phyloP scores from a whole-genome alignment of 2,797 vertebrate genomes.

The Mormyrus proboscirostris region DNA sequence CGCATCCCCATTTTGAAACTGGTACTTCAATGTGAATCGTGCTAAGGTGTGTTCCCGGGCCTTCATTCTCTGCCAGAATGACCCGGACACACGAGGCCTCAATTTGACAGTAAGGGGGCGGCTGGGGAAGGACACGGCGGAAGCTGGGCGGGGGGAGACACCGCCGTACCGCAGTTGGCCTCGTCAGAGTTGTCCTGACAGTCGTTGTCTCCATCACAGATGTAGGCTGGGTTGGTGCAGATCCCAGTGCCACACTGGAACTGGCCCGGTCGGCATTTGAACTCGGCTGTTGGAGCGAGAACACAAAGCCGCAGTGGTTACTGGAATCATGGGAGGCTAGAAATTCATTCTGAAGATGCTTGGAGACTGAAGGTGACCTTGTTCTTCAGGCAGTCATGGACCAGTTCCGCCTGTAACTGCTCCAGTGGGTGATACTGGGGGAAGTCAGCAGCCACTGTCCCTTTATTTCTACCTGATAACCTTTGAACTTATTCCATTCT shows the following conservation, averaged over 20 bases:
- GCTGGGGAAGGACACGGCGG: neutral
- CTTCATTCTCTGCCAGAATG: neutral
- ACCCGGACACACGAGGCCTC: neutral
- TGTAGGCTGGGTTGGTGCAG: slow-evolving; percentile 84
- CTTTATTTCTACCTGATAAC: neutral
- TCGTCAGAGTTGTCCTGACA: slow-evolving; percentile 81
- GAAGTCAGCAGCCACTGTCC: neutral
- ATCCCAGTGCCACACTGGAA: slow-evolving; percentile 71
- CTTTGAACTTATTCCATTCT: neutral
- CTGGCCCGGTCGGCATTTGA: slow-evolving; percentile 78
- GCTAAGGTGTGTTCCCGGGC: neutral
- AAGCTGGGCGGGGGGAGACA: neutral
- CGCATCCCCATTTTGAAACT: neutral
- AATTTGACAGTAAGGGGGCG: neutral
- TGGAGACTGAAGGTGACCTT: neutral
- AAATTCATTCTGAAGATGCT: neutral
- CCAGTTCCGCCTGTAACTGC: neutral
- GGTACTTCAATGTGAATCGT: neutral
- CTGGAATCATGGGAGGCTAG: neutral
- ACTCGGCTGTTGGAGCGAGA: slow-evolving; percentile 59
- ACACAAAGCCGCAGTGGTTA: neutral
- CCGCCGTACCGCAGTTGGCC: slow-evolving; percentile 69
- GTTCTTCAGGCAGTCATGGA: neutral
- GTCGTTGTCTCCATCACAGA: slow-evolving; percentile 80
- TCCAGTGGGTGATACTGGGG: neutral